Evolutionary conservation across 2,888 invertebrate genomes (phyloP), one percentile per base, ranked within the genome.

Genomic region (Lasius fuliginosus): DNA sequence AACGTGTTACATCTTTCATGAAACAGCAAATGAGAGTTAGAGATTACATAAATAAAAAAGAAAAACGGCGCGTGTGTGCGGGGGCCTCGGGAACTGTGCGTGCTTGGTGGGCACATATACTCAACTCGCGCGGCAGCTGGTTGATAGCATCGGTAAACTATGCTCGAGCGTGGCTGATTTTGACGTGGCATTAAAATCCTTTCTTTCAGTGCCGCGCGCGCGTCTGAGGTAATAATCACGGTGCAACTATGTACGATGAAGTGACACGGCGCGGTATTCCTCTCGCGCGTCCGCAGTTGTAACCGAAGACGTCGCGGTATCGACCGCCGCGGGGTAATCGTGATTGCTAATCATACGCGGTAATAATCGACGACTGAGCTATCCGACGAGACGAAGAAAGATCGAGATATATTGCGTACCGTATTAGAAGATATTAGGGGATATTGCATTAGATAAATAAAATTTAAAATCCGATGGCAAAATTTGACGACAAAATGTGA

Each of bases 1-100:
- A 92, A 91, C 92, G 91, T 92, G 92, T 93, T 92, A 93, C 92
- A 92, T 93, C 94, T 94, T 93, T 93, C 90, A 90, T 91, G 90
- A 93, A 93, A 92, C 90, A 85, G 91, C 90, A 91, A 92, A 93
- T 91, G 89, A 91, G 88, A 90, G 86, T 90, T 90, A 86, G 90
- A 86, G 84, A 87, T 86, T 85, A 88, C 83, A 73, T 62, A 71
- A 85, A 85, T 58, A 77, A 68, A 79, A 79, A 71, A 65, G 46
- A 60, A 82, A 85, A 40, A 69, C 40, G 27, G 27, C 42, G 56
- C 40, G 82, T 62, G 64, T 58, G 53, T 64, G 53, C 69, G 36
- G 84, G 81, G 56, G 65, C 23, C 53, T 81, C 73, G 46, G 46
- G 75, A 53, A 74, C 62, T 53, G n/a, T 74, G 75, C 82, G 73